phyloP scores from a whole-genome alignment of 35 echinoderm and acorn worm genomes.

The Ophiothrix spiculata region DNA sequence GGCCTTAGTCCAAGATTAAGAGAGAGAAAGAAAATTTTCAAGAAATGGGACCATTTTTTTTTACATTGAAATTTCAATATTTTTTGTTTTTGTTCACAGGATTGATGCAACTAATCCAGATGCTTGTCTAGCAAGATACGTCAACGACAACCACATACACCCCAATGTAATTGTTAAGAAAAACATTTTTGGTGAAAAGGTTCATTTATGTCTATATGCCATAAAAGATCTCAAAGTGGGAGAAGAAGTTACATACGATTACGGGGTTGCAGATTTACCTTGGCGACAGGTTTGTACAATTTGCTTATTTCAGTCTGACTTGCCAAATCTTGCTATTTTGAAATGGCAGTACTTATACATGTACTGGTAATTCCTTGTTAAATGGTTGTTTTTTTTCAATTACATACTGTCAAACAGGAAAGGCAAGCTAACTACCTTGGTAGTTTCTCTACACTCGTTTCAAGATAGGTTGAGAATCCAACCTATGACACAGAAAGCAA shows the following conservation, averaged over 20 bases:
- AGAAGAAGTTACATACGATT: slow-evolving; percentile 38
- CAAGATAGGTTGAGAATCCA: too few species aligned
- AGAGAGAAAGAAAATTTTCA: too few species aligned
- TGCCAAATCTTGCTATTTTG: too few species aligned
- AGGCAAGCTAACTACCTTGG: too few species aligned
- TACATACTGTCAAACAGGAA: too few species aligned
- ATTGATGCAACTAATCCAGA: slow-evolving; percentile 11
- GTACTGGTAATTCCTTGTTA: too few species aligned
- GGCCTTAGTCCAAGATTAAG: too few species aligned
- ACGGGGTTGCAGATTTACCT: slow-evolving; percentile 50
- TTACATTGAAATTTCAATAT: not conserved
- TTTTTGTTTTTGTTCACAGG: not conserved
- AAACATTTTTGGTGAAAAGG: not conserved
- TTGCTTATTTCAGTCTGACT: not conserved
- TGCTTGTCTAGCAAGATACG: not conserved
- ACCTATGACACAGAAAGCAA: too few species aligned
- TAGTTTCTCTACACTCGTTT: too few species aligned
- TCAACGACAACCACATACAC: slow-evolving; percentile 2
- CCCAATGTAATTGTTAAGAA: slow-evolving; percentile 30
- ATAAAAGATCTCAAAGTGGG: not conserved
- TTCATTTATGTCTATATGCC: slow-evolving; percentile 37
- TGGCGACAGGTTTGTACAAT: slow-evolving; percentile 32
- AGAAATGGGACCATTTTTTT: not conserved
- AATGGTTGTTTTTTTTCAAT: too few species aligned
- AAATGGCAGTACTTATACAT: too few species aligned